Percentiles rank a stretch among this genome's conserved stretches.
phyloP scores from a whole-genome alignment of 2,113 vertebrate species.

The Cyprinodon tularosa region DNA sequence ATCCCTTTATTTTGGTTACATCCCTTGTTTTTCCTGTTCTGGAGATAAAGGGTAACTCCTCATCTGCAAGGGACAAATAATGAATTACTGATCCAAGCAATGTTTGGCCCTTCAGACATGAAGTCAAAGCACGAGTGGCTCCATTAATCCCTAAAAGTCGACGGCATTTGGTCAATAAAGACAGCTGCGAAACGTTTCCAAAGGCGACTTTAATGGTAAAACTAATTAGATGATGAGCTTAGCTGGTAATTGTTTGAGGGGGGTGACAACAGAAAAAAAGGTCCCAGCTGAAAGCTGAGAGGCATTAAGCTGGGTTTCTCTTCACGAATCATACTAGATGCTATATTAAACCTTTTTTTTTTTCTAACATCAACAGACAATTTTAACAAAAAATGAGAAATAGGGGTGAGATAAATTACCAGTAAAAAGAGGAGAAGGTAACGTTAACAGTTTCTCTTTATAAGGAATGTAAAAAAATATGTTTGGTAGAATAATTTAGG shows the following conservation, averaged over 20 bases:
- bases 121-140: background rate
- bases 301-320: background rate
- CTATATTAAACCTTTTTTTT: background rate
- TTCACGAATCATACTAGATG: background rate
- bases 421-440: too few relatives aligned
- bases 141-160: background rate
- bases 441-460: too few relatives aligned
- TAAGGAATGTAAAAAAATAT: too few relatives aligned
- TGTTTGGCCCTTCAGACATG: background rate
- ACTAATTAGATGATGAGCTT: background rate
- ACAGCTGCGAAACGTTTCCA: background rate
- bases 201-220: background rate
- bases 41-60: constrained; percentile 88
- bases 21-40: constrained; percentile 96
- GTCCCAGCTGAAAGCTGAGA: background rate
- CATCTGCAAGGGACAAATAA: constrained; percentile 74
- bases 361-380: background rate
- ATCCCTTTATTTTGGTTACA: constrained; percentile 94
- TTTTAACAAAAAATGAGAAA: background rate
- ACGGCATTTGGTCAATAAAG: background rate
- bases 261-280: background rate
- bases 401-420: too few relatives aligned
- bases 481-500: too few relatives aligned
- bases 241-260: background rate
- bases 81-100: background rate